Base-by-base conservation (phyloP, 1,140 invertebrate species). In the Littorina saxatilis region DNA sequence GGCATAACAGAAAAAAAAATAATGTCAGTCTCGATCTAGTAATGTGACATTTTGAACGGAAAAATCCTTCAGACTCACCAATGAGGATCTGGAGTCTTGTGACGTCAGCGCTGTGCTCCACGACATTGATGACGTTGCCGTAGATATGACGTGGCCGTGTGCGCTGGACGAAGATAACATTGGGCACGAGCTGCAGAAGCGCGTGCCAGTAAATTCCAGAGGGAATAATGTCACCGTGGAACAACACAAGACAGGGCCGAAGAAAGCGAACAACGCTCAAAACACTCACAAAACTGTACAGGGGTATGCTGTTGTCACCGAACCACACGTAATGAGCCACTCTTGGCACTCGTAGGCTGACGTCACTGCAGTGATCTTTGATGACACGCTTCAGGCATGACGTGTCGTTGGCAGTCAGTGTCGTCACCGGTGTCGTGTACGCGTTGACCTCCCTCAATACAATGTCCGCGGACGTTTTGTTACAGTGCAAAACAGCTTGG, bases 21-120 rank as follows among this genome's bases (percentile, higher is more conserved):
- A n/a, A n/a, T n/a, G n/a, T n/a, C n/a, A n/a, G n/a, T n/a, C n/a
- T n/a, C n/a, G n/a, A n/a, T n/a, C n/a, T n/a, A n/a, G n/a, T n/a
- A n/a, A n/a, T n/a, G n/a, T n/a, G n/a, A n/a, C n/a, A n/a, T n/a
- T n/a, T n/a, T n/a, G n/a, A n/a, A n/a, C n/a, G n/a, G n/a, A n/a
- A n/a, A n/a, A n/a, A n/a, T n/a, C n/a, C n/a, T n/a, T n/a, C n/a
- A 23, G 32, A 73, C 68, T 79, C 82, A 87, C 86, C 84, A 61
- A 80, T 75, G 39, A 87, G 79, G 2, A 82, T 76, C 72, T 84
- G 79, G 13, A 87, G 76, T 39, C 85, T 83, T 0, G 84, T 82
- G 29, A 87, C 70, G 55, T 86, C 84, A 0, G 86, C 81, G 74
- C 83, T 87, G 82, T 87, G 86, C 75, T 87, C 81, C 63, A 85